These are phyloP conservation scores for Columba guinea DNA, from an alignment of 2,797 vertebrate genomes.

Conservation along the genomic window DNA sequence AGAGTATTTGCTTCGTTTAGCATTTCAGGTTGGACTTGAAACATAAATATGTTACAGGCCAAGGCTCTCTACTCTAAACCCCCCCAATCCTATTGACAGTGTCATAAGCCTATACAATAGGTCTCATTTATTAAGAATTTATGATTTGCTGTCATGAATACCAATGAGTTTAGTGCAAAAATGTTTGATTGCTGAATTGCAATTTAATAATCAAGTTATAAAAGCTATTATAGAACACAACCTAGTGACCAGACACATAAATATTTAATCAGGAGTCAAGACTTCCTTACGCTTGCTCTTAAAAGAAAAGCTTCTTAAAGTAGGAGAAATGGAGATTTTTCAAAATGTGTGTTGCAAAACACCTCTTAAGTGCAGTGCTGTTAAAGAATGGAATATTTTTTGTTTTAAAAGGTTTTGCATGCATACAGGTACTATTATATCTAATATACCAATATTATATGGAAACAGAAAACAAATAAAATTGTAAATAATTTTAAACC, in stretches of 20 bases:
- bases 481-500: neutral
- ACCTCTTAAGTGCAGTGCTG: neutral
- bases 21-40: neutral
- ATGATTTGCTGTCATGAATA: neutral
- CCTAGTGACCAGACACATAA: neutral
- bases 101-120: neutral
- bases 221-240: conserved; percentile 44
- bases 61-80: neutral
- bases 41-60: neutral
- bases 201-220: conserved; percentile 61
- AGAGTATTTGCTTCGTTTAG: neutral
- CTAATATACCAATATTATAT: neutral
- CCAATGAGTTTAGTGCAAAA: neutral
- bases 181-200: conserved; percentile 17
- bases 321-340: neutral
- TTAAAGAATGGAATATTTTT: neutral
- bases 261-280: conserved; percentile 65
- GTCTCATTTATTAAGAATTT: conserved; percentile 42
- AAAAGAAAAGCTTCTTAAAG: neutral
- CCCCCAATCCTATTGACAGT: neutral
- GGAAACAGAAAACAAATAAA: neutral
- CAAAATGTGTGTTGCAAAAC: neutral
- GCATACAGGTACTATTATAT: neutral
- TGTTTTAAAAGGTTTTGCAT: neutral
- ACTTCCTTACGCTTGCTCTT: neutral